phyloP scores from a whole-genome alignment of 2,888 invertebrate species.

The Meta bourneti region DNA sequence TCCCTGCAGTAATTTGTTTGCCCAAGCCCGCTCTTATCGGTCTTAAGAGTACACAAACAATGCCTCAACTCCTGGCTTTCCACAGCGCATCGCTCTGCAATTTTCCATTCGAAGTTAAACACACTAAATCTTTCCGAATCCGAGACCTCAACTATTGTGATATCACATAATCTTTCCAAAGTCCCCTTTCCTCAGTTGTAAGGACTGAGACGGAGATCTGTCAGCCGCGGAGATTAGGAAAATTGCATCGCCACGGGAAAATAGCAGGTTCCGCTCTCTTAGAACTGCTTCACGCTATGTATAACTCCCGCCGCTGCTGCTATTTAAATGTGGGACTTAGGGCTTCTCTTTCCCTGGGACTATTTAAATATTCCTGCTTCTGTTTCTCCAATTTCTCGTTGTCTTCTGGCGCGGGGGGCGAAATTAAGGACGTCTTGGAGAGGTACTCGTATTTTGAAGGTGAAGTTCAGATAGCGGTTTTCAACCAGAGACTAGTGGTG shows the following conservation, averaged over 20 bases:
- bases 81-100: neutral
- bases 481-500: no score
- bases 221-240: slow-evolving; percentile 27
- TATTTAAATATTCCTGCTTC: no score
- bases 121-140: slow-evolving; percentile 33
- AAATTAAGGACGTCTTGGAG: no score
- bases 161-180: slow-evolving; percentile 37
- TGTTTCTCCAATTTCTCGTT: no score
- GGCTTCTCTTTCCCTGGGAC: no score
- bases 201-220: neutral
- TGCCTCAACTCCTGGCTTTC: neutral
- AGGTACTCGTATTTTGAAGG: no score
- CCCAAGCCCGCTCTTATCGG: slow-evolving; percentile 23
- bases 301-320: slow-evolving; percentile 5
- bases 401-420: no score
- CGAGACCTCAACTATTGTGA: slow-evolving; percentile 43
- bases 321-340: slow-evolving; percentile 2
- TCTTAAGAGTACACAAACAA: slow-evolving; percentile 39
- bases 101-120: slow-evolving; percentile 27
- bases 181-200: slow-evolving; percentile 1
- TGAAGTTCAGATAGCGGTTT: no score
- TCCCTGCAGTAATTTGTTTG: neutral
- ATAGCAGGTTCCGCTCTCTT: neutral
- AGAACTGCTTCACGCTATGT: neutral
- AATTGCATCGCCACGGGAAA: slow-evolving; percentile 6